A percentile compares a stretch with the other conserved stretches of the same genome.
Evolutionary conservation across 2,113 vertebrate genomes (phyloP).

Genomic region (Eudyptes chrysolophus): DNA sequence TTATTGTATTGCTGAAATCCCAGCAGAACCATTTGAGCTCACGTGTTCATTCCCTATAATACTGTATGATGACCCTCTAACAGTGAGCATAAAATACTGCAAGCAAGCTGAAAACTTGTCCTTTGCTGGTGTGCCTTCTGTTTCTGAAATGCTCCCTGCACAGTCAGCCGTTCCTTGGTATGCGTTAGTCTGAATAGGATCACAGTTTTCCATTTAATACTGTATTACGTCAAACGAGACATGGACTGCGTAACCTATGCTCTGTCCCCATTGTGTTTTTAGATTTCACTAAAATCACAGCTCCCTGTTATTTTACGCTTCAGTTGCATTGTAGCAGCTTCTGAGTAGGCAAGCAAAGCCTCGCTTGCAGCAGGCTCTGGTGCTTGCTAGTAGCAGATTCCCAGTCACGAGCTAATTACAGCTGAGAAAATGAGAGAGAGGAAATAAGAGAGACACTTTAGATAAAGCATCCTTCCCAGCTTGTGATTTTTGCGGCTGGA

Average conservation of each 20-base stretch:
- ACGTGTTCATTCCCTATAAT: background rate
- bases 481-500: slow-evolving; percentile 38
- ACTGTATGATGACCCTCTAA: background rate
- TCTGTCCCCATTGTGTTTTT: background rate
- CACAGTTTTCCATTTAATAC: background rate
- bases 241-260: background rate
- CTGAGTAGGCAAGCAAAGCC: background rate
- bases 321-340: background rate
- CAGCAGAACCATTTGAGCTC: background rate
- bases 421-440: background rate
- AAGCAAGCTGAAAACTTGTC: background rate
- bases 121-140: background rate
- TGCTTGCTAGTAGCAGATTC: background rate
- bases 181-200: background rate
- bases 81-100: background rate
- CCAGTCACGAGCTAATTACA: slow-evolving; percentile 47
- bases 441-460: slow-evolving; percentile 42
- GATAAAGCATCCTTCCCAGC: slow-evolving; percentile 35
- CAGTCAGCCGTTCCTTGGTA: background rate
- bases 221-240: background rate
- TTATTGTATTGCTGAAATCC: background rate
- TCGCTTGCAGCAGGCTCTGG: background rate
- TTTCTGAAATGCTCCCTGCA: background rate
- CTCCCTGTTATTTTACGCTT: background rate
- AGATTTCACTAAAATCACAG: background rate